These are phyloP conservation scores for Lepidothrix coronata DNA, from an alignment of 2,113 vertebrate genomes.

Conservation along the genomic window DNA sequence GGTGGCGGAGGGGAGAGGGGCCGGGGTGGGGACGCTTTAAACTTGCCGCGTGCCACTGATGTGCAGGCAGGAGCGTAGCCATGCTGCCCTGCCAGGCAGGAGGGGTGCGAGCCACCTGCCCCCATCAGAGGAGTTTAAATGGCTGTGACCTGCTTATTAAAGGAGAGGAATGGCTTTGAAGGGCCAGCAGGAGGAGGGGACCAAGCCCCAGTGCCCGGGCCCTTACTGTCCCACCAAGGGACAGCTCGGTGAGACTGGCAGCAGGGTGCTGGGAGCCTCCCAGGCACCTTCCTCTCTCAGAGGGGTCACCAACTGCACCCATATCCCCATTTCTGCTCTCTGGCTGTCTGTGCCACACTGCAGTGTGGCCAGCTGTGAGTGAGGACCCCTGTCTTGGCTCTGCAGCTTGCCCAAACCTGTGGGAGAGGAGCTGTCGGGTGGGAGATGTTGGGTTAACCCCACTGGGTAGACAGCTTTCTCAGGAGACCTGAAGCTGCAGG, in stretches of 20 bases:
- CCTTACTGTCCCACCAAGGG: fast-evolving
- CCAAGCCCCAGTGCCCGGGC: fast-evolving
- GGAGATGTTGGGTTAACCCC: neutral
- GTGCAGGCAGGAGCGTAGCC: slow-evolving; percentile 16
- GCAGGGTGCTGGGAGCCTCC: neutral
- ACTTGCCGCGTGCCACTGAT: slow-evolving; percentile 73
- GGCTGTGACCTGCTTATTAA: slow-evolving; percentile 45
- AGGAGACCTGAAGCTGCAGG: neutral
- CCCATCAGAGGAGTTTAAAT: slow-evolving; percentile 47
- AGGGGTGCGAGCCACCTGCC: neutral
- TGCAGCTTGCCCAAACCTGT: neutral
- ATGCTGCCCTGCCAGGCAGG: slow-evolving; percentile 1
- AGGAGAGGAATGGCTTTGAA: neutral
- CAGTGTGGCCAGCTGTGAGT: fast-evolving
- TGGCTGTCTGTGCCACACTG: neutral
- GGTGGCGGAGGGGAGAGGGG: neutral
- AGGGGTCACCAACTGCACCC: neutral
- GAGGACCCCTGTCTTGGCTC: fast-evolving
- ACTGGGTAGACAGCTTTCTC: neutral
- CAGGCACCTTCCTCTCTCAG: fast-evolving
- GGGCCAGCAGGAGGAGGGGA: neutral
- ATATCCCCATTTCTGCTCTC: neutral
- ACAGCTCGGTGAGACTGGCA: neutral
- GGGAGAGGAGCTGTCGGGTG: neutral
- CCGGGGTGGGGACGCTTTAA: slow-evolving; percentile 20